These are phyloP conservation scores for Teleopsis dalmanni DNA, from an alignment of 1,140 invertebrate species.

Conservation along the genomic window DNA sequence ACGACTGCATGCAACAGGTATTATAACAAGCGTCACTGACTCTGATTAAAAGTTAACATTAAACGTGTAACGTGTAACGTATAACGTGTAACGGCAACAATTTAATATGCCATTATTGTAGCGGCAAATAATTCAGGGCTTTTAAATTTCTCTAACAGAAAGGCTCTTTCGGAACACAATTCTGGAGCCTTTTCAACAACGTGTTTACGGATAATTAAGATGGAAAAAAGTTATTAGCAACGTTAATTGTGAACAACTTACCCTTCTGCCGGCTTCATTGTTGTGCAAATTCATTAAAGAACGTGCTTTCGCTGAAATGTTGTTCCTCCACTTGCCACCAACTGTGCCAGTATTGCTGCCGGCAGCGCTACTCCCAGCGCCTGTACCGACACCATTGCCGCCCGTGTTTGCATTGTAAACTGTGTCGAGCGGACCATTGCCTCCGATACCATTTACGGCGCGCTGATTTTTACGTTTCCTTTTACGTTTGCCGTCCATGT, in stretches of 20 bases:
- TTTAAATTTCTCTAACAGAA: too few relatives aligned
- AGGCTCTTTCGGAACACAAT: too few relatives aligned
- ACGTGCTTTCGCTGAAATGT: conserved; percentile 58
- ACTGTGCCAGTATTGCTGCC: conserved; percentile 21
- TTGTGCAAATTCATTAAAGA: conserved; percentile 91
- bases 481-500: conserved; percentile 21
- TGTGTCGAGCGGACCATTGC: conserved; percentile 1
- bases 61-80: neutral
- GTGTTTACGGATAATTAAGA: too few relatives aligned
- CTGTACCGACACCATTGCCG: neutral
- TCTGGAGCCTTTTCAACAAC: too few relatives aligned
- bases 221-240: too few relatives aligned
- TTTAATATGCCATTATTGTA: neutral
- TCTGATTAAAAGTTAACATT: neutral
- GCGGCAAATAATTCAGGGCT: too few relatives aligned
- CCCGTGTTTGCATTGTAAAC: neutral
- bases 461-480: conserved; percentile 36
- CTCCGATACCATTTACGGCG: conserved; percentile 26
- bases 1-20: neutral
- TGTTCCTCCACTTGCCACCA: conserved; percentile 14
- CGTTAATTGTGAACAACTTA: conserved; percentile 50
- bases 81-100: neutral
- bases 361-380: conserved; percentile 14
- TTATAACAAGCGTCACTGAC: neutral
- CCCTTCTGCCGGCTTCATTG: conserved; percentile 86